A percentile compares a stretch with the other conserved stretches of the same genome.
phyloP scores from a whole-genome alignment of 2,797 vertebrate species.

The Tachyglossus aculeatus region DNA sequence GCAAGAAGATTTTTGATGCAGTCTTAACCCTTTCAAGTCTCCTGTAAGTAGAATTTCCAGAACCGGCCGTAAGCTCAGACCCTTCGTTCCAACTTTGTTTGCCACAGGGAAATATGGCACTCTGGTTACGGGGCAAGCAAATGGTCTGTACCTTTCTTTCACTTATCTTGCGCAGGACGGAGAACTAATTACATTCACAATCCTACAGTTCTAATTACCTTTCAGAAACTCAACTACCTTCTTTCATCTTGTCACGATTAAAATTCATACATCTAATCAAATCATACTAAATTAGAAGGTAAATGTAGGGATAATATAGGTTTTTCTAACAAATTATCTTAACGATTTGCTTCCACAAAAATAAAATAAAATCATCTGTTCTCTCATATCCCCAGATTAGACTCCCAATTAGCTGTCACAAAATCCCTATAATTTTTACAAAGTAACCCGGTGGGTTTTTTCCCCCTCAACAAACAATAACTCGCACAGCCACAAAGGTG shows the following conservation, averaged over 20 bases:
- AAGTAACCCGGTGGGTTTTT: conserved; percentile 4
- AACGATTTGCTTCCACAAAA: too few relatives aligned
- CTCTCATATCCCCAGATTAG: conserved; percentile 11
- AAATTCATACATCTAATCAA: too few relatives aligned
- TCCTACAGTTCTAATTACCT: not conserved
- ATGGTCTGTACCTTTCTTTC: not conserved
- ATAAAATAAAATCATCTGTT: not conserved
- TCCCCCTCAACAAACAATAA: conserved; percentile 1
- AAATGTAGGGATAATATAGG: too few relatives aligned
- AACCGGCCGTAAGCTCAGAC: too few relatives aligned
- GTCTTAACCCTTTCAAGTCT: conserved; percentile 42
- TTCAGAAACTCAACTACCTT: too few relatives aligned
- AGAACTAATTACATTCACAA: not conserved
- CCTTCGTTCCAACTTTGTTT: too few relatives aligned
- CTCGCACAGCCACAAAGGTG: not conserved
- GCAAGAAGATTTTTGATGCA: conserved; percentile 44
- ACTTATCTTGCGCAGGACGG: not conserved
- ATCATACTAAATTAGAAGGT: too few relatives aligned
- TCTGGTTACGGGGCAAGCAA: not conserved
- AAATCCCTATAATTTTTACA: conserved; percentile 11
- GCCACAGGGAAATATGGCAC: too few relatives aligned
- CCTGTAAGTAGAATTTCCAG: not conserved
- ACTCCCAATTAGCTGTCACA: not conserved
- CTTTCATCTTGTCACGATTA: too few relatives aligned
- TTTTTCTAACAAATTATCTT: too few relatives aligned